Evolutionary conservation across 2,888 invertebrate species (phyloP), one percentile per base, ranked within the genome.

Genomic region (Ctenicera cuprea): DNA sequence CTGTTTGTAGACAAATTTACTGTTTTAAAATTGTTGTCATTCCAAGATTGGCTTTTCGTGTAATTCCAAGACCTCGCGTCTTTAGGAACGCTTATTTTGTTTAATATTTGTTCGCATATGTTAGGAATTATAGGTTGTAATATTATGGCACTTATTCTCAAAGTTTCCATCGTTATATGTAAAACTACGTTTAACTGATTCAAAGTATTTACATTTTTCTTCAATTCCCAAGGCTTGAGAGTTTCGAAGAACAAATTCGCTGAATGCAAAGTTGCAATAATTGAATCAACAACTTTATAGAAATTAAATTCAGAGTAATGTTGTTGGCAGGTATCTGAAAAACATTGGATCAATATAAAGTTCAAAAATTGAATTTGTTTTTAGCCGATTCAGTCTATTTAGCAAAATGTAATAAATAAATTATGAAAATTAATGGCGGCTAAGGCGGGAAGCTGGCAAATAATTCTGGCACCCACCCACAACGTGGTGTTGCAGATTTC

Each of bases 181-280:
- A 98, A 89, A 62, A 97, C 91, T 14, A 92, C 91, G 82, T 93
- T 90, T 50, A 90, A 88, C 61, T 90, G 89, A 20, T 88, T 85
- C 12, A 82, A 77, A 22, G 86, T 83, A 50, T 90, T 88, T 0
- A 88, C 86, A 9, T 88, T 84, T 82, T 95, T 94, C 66, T 89
- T 91, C 73, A 98, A 88, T 78, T 93, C 91, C 99, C 99, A 99
- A 0, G 98, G 98, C 85, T 94, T 93, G 80, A 92, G 90, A 3
- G 92, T 88, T 83, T 98, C 95, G 82, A 99, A 93, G 89, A 97
- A 95, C 74, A 91, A 88, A 88, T 99, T 99, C 16, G 95, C 93
- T 30, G 91, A 87, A 82, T 94, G 94, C 11, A 98, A 87, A 0
- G 92, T 90, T 11, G 90, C 88, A 86, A 97, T 92, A 0, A 95